Evolutionary conservation across 2,113 vertebrate species (phyloP), one percentile per base, ranked within the genome.

Genomic region (Alouatta palliata): DNA sequence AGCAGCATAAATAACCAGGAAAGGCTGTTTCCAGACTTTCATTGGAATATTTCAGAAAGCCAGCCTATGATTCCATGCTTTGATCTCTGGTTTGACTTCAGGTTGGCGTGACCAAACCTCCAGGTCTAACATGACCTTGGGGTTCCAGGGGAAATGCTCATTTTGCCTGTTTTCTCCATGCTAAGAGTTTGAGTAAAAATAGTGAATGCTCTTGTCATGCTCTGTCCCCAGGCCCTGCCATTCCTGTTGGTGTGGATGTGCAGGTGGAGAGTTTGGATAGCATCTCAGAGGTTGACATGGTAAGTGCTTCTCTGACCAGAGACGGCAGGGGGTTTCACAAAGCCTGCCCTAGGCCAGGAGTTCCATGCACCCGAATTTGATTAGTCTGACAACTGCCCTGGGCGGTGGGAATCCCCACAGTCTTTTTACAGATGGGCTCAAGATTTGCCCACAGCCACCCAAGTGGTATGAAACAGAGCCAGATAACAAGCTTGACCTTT

Each of bases 201-300:
- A 87, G 40, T n/a, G 23, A 89, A 32, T 45, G 10, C 11, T 66
- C 4, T 52, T 76, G 49, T 66, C 8, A 7, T 32, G 12, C 56
- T 37, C 87, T 47, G 32, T 91, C 17, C 54, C 25, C 90, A 99
- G 99, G 99, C 88, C 99, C 99, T 14, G 99, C 99, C 8, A 99
- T 99, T 95, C 99, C 99, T 81, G 99, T 99, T 58, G 99, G 99
- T 2, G 99, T 99, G 83, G 99, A 99, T 76, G 99, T 99, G 54
- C 99, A 99, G 98, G 99, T 99, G 97, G 99, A 99, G 98, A 99
- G 99, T 92, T 98, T 99, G 98, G 99, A 99, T 98, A 99, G 99
- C 97, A 99, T 99, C 98, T 99, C 99, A 83, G 99, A 99, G 97
- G 99, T 99, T 12, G 99, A 99, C 98, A 99, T 99, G 99, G 99